phyloP scores from a whole-genome alignment of 64 coral and sea anemone species.

The Anthopleura sola region DNA sequence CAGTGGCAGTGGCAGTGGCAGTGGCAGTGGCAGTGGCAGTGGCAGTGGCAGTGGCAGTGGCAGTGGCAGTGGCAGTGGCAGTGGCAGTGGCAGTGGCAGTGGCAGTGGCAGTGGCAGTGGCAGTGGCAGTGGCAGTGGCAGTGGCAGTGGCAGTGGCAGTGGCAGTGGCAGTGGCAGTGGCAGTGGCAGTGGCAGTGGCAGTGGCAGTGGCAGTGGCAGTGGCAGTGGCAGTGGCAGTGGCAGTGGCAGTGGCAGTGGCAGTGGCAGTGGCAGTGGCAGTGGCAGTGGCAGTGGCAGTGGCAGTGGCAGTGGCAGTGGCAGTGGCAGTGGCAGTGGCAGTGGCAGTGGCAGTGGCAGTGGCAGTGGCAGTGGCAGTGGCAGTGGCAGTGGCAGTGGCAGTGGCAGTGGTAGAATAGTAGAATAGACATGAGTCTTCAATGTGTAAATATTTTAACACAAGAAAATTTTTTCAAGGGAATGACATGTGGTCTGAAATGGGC shows the following conservation, averaged over 20 bases:
- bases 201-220: not conserved
- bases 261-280: not conserved
- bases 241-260: not conserved
- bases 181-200: slow-evolving; percentile 5
- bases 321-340: slow-evolving; percentile 2
- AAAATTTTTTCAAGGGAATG: no score
- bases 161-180: not conserved
- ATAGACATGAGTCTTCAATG: no score
- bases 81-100: no score
- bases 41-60: no score
- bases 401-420: not conserved
- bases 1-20: no score
- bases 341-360: not conserved
- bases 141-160: no score
- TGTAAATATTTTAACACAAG: no score
- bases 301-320: not conserved
- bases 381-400: not conserved
- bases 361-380: not conserved
- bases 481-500: no score
- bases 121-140: no score
- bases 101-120: no score
- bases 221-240: not conserved
- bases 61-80: no score
- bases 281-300: not conserved
- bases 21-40: no score